Base-by-base conservation (phyloP, 2,113 vertebrate genomes). In the Corvus cornix region DNA sequence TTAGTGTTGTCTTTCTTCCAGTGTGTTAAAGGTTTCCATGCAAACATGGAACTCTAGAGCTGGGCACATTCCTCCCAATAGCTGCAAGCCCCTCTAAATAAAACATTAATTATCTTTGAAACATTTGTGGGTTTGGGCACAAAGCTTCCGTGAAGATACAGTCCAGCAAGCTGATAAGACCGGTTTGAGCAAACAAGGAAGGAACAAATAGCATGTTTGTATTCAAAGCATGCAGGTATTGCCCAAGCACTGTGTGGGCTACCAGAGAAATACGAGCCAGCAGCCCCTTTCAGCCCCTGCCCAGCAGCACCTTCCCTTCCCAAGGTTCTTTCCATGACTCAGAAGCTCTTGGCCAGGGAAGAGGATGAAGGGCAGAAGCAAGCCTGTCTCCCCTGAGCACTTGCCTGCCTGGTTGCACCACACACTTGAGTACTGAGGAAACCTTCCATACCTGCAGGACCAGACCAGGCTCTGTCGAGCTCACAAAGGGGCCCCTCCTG, bases 361-460 rank as follows among this genome's bases (percentile, higher is more conserved):
- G 17, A 56, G 13, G 43, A 46, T 0, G 35, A 82, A 75, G 30
- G 2, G 8, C 69, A 59, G 26, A 90, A 28, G 23, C 24, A 84
- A 26, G 35, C 30, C 66, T 14, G 4, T 44, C 70, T 79, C 43
- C 39, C n/a, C 62, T 9, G 6, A 58, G 18, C 26, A 2, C 23
- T 18, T 30, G 13, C 21, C 79, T 91, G 37, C 43, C 53, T 16
- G 31, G 7, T 2, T 60, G 20, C 22, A 53, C 46, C 35, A 22
- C 33, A 21, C 14, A 3, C 6, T 11, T 2, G 23, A 77, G 73
- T 17, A 1, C 37, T 4, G 23, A 1, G 0, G 51, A 48, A 70
- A 8, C 26, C 20, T 87, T 59, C 35, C 4, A 0, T 10, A 59
- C 13, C 55, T 43, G 43, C 7, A n/a, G 62, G 23, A 43, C 8